A percentile compares a stretch with the other conserved stretches of the same genome.
phyloP scores from a whole-genome alignment of 2,888 invertebrate genomes.

The Aquatica leii region DNA sequence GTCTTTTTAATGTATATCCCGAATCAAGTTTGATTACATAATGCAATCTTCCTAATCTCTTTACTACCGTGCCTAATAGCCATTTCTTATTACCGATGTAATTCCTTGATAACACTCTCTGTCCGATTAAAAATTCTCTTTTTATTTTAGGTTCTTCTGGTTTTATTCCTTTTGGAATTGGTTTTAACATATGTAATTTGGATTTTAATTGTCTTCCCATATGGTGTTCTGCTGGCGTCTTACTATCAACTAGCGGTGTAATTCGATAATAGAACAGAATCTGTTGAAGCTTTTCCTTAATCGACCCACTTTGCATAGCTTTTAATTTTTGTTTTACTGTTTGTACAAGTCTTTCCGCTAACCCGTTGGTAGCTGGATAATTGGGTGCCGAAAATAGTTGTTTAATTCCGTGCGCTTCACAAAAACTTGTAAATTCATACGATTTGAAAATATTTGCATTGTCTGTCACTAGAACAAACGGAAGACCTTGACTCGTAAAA shows the following conservation, averaged over 20 bases:
- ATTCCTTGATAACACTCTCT: no score
- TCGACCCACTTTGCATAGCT: conserved; percentile 17
- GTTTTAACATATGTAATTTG: no score
- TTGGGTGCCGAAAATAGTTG: conserved; percentile 37
- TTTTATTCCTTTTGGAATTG: no score
- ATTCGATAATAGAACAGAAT: conserved; percentile 31
- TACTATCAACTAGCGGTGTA: conserved; percentile 27
- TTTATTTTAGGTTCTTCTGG: no score
- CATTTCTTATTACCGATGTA: no score
- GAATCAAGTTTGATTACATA: no score
- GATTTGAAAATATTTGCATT: not conserved
- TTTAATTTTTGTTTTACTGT: no score
- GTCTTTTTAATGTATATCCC: not conserved
- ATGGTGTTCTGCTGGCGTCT: conserved; percentile 31
- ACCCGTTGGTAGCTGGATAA: conserved; percentile 43
- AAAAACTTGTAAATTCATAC: not conserved
- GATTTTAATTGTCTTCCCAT: conserved; percentile 36
- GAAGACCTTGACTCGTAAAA: not conserved
- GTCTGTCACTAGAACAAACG: not conserved
- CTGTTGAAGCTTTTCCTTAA: not conserved
- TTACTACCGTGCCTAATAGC: no score
- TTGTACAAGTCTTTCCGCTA: no score
- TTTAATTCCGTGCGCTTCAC: not conserved
- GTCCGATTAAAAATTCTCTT: no score
- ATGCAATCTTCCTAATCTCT: no score